Evolutionary conservation across 2,888 invertebrate species (phyloP).

Genomic region (Priocnemis perturbator): DNA sequence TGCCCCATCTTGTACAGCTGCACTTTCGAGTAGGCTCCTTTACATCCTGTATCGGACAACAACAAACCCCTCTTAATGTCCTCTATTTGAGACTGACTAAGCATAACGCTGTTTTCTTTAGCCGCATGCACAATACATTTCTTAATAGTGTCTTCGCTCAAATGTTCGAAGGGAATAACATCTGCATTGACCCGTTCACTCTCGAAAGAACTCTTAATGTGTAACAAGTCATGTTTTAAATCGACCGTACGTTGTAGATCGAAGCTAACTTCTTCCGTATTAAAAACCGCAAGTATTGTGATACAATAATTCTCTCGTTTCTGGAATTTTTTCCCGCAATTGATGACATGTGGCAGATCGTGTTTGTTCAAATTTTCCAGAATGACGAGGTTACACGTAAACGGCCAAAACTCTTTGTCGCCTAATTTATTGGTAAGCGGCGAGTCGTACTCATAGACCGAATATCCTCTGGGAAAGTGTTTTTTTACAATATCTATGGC

Average conservation of each 20-base stretch:
- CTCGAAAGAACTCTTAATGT: constrained; percentile 45
- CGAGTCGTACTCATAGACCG: constrained; percentile 55
- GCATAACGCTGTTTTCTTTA: constrained; percentile 41
- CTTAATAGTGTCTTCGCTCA: constrained; percentile 56
- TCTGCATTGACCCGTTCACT: constrained; percentile 36
- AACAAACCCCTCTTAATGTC: constrained; percentile 56
- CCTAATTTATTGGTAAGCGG: constrained; percentile 42
- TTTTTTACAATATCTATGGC: constrained; percentile 62
- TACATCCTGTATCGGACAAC: constrained; percentile 63
- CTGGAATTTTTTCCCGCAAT: constrained; percentile 33
- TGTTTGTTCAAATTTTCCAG: constrained; percentile 65
- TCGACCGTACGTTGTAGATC: constrained; percentile 49
- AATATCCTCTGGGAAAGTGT: constrained; percentile 46
- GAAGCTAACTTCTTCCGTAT: constrained; percentile 54
- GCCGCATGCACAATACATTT: constrained; percentile 64
- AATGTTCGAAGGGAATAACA: constrained; percentile 53
- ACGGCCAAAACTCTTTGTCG: constrained; percentile 43
- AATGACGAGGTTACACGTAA: constrained; percentile 63
- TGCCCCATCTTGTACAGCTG: constrained; percentile 19
- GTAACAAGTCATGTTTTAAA: constrained; percentile 41
- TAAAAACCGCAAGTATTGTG: constrained; percentile 61
- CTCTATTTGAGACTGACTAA: constrained; percentile 51
- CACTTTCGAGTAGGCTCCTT: constrained; percentile 69
- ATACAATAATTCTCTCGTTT: constrained; percentile 49
- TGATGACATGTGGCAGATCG: constrained; percentile 52